phyloP scores from a whole-genome alignment of 2,113 vertebrate species.

The Melanotaenia duboulayi region DNA sequence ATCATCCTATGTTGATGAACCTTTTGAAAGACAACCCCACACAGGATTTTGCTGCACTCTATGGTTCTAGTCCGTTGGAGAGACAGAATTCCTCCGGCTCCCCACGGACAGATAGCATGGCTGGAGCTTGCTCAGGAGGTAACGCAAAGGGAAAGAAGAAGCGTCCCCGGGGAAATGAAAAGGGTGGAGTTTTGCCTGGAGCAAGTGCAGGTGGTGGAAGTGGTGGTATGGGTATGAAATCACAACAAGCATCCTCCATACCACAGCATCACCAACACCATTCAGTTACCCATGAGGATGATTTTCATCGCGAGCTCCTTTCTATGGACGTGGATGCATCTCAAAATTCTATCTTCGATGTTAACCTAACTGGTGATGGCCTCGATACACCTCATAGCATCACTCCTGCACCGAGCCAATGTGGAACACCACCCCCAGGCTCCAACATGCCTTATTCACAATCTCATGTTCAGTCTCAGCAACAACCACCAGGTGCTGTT shows the following conservation, averaged over 20 bases:
- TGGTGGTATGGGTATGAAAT: slow-evolving; percentile 72
- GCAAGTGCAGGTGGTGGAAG: slow-evolving; percentile 36
- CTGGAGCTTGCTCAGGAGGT: slow-evolving; percentile 68
- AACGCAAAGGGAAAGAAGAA: slow-evolving; percentile 92
- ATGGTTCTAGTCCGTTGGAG: slow-evolving; percentile 93
- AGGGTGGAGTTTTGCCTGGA: slow-evolving; percentile 74
- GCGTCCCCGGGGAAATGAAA: slow-evolving; percentile 88
- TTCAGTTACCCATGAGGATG: slow-evolving; percentile 92
- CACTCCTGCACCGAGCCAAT: slow-evolving; percentile 96
- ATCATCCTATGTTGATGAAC: slow-evolving; percentile 99
- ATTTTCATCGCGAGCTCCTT: slow-evolving; percentile 97
- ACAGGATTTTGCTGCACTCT: slow-evolving; percentile 94
- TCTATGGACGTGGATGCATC: slow-evolving; percentile 97
- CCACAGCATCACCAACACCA: slow-evolving; percentile 78
- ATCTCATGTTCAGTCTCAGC: slow-evolving; percentile 79
- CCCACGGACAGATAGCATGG: slow-evolving; percentile 86
- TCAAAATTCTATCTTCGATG: slow-evolving; percentile 97
- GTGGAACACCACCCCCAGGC: slow-evolving; percentile 92
- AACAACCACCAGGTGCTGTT: slow-evolving; percentile 81
- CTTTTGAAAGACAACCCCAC: slow-evolving; percentile 97
- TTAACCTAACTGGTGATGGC: slow-evolving; percentile 92
- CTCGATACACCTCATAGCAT: slow-evolving; percentile 96
- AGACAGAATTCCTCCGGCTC: slow-evolving; percentile 96
- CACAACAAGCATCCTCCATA: slow-evolving; percentile 67
- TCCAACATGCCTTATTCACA: slow-evolving; percentile 79